Evolutionary conservation across 2,113 vertebrate species (phyloP).

Genomic region (Peromyscus maniculatus): DNA sequence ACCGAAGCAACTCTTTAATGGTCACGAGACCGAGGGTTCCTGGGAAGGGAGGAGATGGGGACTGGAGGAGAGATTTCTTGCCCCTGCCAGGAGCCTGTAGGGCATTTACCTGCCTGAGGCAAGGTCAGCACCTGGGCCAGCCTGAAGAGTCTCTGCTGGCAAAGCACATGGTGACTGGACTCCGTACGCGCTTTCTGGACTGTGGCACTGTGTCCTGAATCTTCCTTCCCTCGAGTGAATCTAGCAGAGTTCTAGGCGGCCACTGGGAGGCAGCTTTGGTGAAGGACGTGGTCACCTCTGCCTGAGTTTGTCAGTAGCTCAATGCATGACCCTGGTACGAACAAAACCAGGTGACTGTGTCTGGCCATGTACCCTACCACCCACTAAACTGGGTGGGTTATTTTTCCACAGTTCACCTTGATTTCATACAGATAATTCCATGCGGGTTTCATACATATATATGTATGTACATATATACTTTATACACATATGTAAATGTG

Average conservation of each 20-base stretch:
- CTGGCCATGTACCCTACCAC: constrained; percentile 81
- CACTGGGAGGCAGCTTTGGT: constrained; percentile 80
- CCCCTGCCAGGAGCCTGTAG: constrained; percentile 12
- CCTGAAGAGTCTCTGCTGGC: constrained; percentile 54
- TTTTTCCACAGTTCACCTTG: constrained; percentile 75
- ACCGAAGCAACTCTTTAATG: constrained; percentile 67
- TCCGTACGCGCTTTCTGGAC: constrained; percentile 15
- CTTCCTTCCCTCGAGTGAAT: constrained; percentile 32
- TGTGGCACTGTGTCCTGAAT: background rate
- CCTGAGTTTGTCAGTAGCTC: constrained; percentile 85
- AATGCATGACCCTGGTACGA: constrained; percentile 81
- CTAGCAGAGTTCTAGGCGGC: constrained; percentile 51
- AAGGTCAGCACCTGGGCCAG: constrained; percentile 69
- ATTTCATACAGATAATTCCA: constrained; percentile 77
- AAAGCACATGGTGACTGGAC: background rate
- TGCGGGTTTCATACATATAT: constrained; percentile 73
- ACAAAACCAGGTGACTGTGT: constrained; percentile 79
- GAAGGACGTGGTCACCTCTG: constrained; percentile 75
- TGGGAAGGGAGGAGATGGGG: constrained; percentile 53
- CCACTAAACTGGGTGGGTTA: constrained; percentile 82
- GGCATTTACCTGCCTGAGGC: constrained; percentile 17
- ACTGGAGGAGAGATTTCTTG: background rate
- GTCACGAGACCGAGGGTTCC: constrained; percentile 60
- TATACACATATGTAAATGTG: constrained; percentile 79
- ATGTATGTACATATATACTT: constrained; percentile 66